These are phyloP conservation scores for Leiothrix lutea DNA, from an alignment of 2,113 vertebrate genomes.

Conservation along the genomic window DNA sequence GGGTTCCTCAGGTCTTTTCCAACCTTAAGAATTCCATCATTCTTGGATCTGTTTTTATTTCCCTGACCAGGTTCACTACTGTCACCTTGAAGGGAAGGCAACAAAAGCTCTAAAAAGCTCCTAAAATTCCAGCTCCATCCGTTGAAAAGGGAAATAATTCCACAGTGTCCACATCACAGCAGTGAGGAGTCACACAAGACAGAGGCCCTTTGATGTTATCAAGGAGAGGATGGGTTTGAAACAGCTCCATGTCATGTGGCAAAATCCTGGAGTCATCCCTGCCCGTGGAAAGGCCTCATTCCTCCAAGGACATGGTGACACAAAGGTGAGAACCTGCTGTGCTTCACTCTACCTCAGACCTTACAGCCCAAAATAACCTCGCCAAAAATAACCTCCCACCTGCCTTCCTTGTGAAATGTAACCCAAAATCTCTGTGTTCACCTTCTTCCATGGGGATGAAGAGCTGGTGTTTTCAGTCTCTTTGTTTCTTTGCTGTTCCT, in stretches of 20 bases:
- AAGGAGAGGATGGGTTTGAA: background rate
- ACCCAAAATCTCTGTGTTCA: background rate
- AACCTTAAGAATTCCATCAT: background rate
- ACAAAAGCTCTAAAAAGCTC: background rate
- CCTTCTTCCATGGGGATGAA: background rate
- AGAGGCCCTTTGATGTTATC: background rate
- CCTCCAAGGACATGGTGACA: background rate
- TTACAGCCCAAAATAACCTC: background rate
- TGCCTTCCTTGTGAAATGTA: background rate
- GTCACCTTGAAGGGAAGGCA: rapidly evolving
- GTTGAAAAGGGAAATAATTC: background rate
- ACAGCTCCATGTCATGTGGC: background rate
- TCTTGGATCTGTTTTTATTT: background rate
- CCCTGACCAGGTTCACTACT: background rate
- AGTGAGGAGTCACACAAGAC: background rate
- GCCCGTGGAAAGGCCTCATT: background rate
- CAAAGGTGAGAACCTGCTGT: background rate
- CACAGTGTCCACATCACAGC: background rate
- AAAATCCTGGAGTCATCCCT: background rate
- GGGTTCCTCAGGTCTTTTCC: background rate
- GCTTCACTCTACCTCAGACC: background rate
- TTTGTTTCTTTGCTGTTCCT: background rate
- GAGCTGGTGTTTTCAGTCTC: background rate
- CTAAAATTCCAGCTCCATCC: background rate
- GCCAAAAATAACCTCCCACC: background rate